Percentiles rank a stretch among this genome's conserved stretches.
Evolutionary conservation across 1,140 invertebrate species (phyloP).

Genomic region (Neodiprion lecontei): DNA sequence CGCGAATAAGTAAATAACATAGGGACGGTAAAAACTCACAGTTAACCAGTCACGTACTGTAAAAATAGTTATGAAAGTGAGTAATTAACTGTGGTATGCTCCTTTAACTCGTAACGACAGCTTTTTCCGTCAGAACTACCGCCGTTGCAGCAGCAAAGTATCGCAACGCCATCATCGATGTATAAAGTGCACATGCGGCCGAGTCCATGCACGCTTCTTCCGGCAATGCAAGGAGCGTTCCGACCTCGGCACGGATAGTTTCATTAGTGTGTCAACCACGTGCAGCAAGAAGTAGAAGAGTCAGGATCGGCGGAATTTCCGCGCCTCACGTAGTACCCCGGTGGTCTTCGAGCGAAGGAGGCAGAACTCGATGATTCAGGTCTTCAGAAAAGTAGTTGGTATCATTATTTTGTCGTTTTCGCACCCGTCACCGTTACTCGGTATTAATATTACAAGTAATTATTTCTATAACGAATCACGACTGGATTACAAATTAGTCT

Average conservation of each 20-base stretch:
- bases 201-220: not conserved
- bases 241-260: conserved; percentile 6
- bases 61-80: too few species aligned
- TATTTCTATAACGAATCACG: not conserved
- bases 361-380: not conserved
- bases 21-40: too few species aligned
- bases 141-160: too few species aligned
- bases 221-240: not conserved
- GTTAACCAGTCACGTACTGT: too few species aligned
- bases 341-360: not conserved
- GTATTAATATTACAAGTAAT: not conserved
- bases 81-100: too few species aligned
- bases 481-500: not conserved
- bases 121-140: too few species aligned
- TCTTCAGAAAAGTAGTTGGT: not conserved
- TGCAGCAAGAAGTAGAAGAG: conserved; percentile 5
- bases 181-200: not conserved
- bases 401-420: not conserved
- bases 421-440: too few species aligned
- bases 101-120: too few species aligned
- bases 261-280: conserved; percentile 7
- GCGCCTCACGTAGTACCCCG: conserved; percentile 1
- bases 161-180: not conserved
- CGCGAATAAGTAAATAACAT: too few species aligned
- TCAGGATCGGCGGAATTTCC: not conserved